phyloP scores from a whole-genome alignment of 2,797 vertebrate genomes.

The Molothrus ater region DNA sequence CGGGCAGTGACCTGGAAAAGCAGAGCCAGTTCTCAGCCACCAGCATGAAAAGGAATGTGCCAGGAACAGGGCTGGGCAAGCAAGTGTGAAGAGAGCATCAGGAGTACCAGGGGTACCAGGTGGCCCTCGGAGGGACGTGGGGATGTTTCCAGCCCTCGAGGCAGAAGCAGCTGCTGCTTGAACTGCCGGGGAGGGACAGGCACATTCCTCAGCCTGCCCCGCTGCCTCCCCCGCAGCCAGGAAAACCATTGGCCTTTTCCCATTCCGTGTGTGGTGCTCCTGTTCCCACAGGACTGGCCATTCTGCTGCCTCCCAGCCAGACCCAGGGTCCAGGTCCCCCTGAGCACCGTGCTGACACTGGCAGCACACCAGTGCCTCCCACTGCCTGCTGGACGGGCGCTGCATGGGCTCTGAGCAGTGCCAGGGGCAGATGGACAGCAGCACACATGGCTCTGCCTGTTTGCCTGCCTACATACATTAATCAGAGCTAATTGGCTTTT shows the following conservation, averaged over 20 bases:
- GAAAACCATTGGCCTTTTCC: neutral
- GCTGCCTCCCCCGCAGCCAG: neutral
- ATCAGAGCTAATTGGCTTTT: conserved; percentile 28
- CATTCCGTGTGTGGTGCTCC: neutral
- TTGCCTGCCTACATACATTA: neutral
- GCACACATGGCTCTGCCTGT: neutral
- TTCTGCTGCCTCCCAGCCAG: neutral
- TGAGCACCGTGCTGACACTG: neutral
- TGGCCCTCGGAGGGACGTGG: accelerated
- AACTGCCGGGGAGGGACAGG: neutral
- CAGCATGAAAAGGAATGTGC: accelerated
- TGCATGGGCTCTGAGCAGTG: accelerated
- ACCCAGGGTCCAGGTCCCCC: neutral
- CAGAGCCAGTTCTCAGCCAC: neutral
- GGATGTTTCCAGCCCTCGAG: neutral
- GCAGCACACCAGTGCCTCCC: neutral
- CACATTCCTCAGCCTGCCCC: neutral
- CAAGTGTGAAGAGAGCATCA: neutral
- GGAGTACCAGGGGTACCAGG: neutral
- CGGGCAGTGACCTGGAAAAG: neutral
- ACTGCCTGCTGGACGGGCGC: accelerated
- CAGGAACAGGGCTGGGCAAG: neutral
- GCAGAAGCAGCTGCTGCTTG: neutral
- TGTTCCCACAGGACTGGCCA: neutral
- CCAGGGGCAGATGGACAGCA: neutral